Base-by-base conservation (phyloP, 2,888 invertebrate species). In the Caenorhabditis doughertyi region DNA sequence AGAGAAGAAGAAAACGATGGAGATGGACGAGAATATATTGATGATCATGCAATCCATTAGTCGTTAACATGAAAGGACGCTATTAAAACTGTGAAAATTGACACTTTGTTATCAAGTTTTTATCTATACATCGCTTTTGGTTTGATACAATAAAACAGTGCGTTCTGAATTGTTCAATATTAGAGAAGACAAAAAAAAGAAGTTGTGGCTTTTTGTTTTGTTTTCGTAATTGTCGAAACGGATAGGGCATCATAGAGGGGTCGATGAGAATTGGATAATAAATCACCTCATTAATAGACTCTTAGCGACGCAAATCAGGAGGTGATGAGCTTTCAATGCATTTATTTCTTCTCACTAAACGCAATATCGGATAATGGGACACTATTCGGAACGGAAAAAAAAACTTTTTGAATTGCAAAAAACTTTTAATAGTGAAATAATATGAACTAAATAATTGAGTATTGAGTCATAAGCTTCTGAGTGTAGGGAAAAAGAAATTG, bases 21-120 rank as follows among this genome's bases (percentile, higher is more conserved):
- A 76, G 64, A 65, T 44, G 68, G 49, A 35, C 60, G 73, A 65
- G 72, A 67, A 73, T 56, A 73, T 56, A 64, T 44, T 60, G 71
- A 70, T 76, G 65, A 76, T 76, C 74, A 74, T 29, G 67, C 56
- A 32, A 55, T 64, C 47, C 44, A 23, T 64, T 21, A 29, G 76
- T 67, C 76, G 67, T 58, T 76, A 77, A 77, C 68, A 68, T 67
- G 29, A 53, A 77, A 62, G 60, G 77, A 77, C 68, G 68, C 68
- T 42, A 77, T 77, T 68, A 74, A 80, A 80, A 74, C 80, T 80
- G 80, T 80, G 68, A 80, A 80, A 80, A 72, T 62, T 80, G 73
- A 80, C 80, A 80, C 80, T 74, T 74, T 74, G 67, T 80, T 80
- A 80, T 80, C 80, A 73, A 56, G 77, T 77, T 77, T 49, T 68